phyloP scores from a whole-genome alignment of 2,113 vertebrate species.

The Macaca nemestrina region DNA sequence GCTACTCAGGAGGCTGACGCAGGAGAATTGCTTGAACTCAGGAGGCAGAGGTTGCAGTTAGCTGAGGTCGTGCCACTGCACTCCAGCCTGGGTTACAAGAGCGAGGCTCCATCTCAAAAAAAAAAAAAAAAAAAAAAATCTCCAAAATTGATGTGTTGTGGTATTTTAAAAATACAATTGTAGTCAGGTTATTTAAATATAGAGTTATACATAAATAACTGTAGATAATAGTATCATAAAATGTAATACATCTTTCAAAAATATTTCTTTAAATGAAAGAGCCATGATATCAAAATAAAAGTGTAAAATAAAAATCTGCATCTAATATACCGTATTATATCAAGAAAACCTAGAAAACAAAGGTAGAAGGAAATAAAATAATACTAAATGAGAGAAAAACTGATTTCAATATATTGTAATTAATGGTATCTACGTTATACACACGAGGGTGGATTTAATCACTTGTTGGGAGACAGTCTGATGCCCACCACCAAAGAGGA shows the following conservation, averaged over 20 bases:
- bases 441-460: no score
- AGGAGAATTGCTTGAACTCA: no score
- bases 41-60: no score
- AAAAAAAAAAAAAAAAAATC: constrained; percentile 37
- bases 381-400: not conserved
- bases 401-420: not conserved
- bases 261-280: not conserved
- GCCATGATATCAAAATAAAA: not conserved
- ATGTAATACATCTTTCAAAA: constrained; percentile 7
- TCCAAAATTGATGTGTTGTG: not conserved
- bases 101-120: not conserved
- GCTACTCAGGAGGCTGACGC: no score
- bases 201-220: not conserved
- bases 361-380: not conserved
- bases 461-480: no score
- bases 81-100: no score
- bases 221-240: not conserved
- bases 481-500: no score
- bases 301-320: not conserved
- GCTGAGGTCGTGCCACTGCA: no score
- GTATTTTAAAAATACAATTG: not conserved
- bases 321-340: not conserved
- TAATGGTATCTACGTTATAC: not conserved
- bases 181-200: not conserved
- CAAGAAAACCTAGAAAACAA: not conserved